Evolutionary conservation across 2,113 vertebrate species (phyloP).

Genomic region (Paramormyrops kingsleyae): DNA sequence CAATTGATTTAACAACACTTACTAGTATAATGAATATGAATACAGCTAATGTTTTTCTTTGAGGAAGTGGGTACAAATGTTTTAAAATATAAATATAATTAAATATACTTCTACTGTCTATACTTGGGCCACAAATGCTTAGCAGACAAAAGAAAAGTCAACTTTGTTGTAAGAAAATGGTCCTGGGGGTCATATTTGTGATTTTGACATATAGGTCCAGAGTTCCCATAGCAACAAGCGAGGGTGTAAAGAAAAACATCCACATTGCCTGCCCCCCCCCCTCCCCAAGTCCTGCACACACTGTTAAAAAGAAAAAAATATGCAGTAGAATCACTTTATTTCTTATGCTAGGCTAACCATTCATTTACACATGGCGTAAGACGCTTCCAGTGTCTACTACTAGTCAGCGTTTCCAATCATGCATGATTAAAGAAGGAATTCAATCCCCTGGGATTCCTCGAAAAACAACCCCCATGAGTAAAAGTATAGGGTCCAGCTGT

Average conservation of each 20-base stretch:
- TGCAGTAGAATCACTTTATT: background rate
- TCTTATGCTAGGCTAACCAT: constrained; percentile 34
- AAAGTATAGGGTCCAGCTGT: constrained; percentile 47
- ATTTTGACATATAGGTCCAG: background rate
- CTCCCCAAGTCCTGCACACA: background rate
- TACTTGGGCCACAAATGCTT: background rate
- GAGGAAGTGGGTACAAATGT: background rate
- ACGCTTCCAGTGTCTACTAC: constrained; percentile 38
- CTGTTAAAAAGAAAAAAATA: background rate
- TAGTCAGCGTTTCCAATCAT: constrained; percentile 49
- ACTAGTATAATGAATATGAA: background rate
- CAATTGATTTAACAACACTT: background rate
- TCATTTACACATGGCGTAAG: constrained; percentile 52
- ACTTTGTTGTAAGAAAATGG: background rate
- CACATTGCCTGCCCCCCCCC: background rate
- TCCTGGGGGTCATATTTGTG: background rate
- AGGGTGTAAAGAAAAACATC: background rate
- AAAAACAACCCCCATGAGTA: constrained; percentile 18
- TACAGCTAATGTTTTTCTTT: background rate
- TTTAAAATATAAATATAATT: background rate
- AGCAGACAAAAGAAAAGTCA: background rate
- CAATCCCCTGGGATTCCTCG: constrained; percentile 31
- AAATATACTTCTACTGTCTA: background rate
- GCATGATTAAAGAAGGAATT: constrained; percentile 36
- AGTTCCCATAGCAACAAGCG: background rate